phyloP scores from a whole-genome alignment of 2,888 invertebrate genomes.

The Pachydiplax longipennis region DNA sequence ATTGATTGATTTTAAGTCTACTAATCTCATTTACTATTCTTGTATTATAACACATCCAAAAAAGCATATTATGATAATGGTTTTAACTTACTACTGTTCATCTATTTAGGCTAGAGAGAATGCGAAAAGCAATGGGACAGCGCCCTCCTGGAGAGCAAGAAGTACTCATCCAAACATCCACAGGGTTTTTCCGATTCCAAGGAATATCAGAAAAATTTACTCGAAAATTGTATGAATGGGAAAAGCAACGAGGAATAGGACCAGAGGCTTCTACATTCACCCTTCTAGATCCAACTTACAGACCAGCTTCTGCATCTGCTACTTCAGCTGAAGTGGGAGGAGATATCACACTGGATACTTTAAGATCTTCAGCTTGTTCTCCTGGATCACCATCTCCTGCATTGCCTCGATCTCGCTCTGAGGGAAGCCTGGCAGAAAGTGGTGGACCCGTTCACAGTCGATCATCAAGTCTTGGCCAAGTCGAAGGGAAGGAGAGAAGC shows the following conservation, averaged over 20 bases:
- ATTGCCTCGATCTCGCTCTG: slow-evolving; percentile 77
- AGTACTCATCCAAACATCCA: slow-evolving; percentile 81
- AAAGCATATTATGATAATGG: no score
- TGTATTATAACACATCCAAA: no score
- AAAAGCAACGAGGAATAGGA: slow-evolving; percentile 84
- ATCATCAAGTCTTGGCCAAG: slow-evolving; percentile 52
- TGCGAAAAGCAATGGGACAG: slow-evolving; percentile 63
- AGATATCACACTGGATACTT: background rate
- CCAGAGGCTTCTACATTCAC: slow-evolving; percentile 88
- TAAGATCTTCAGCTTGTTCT: background rate
- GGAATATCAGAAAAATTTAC: slow-evolving; percentile 89
- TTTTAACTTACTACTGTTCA: background rate
- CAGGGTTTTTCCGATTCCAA: slow-evolving; percentile 84
- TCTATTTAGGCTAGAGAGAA: slow-evolving; percentile 63
- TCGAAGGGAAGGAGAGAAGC: background rate
- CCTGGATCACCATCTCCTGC: slow-evolving; percentile 42
- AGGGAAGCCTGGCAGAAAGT: slow-evolving; percentile 73
- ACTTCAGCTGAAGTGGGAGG: background rate
- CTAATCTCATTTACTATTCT: no score
- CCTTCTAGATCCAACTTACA: slow-evolving; percentile 68
- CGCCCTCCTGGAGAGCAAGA: slow-evolving; percentile 68
- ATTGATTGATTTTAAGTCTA: no score
- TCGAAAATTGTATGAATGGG: slow-evolving; percentile 90
- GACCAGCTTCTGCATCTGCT: slow-evolving; percentile 12
- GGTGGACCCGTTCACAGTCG: slow-evolving; percentile 60